phyloP scores from a whole-genome alignment of 2,113 vertebrate genomes.

The Corythoichthys haematopterus region DNA sequence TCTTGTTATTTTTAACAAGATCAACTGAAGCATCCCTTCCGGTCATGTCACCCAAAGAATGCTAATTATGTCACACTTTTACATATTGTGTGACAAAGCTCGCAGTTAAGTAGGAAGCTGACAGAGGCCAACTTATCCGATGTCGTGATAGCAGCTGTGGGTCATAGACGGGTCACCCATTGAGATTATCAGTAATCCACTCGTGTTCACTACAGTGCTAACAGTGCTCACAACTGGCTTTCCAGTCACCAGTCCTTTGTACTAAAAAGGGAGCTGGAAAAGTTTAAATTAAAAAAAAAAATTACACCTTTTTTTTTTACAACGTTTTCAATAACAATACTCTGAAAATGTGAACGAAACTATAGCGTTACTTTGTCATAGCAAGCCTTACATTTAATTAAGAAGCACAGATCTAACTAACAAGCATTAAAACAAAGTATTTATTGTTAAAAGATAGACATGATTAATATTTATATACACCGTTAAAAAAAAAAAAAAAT shows the following conservation, averaged over 20 bases:
- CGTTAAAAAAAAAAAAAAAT: too few relatives aligned
- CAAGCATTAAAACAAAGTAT: not conserved
- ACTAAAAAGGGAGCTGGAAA: not conserved
- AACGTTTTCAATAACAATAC: too few relatives aligned
- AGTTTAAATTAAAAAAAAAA: not conserved
- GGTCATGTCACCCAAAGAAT: not conserved
- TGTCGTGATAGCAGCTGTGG: conserved; percentile 9
- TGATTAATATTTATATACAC: too few relatives aligned
- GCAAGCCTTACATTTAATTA: not conserved
- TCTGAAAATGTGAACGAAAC: not conserved
- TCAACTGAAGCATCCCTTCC: not conserved
- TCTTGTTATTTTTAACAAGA: not conserved
- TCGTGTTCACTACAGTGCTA: conserved; percentile 29
- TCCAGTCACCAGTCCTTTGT: not conserved
- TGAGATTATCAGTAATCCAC: conserved; percentile 34
- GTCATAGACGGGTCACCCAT: conserved; percentile 24
- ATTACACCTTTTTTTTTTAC: not conserved
- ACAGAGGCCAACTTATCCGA: conserved; percentile 38
- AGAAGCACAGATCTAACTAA: too few relatives aligned
- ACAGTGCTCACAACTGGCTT: conserved; percentile 19
- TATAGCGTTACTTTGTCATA: not conserved
- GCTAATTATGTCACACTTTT: not conserved
- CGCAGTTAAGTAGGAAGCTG: not conserved
- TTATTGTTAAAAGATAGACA: not conserved
- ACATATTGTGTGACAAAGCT: not conserved